Percentiles rank a stretch among this genome's conserved stretches.
Evolutionary conservation across 2,888 invertebrate genomes (phyloP).

Genomic region (Drosophila meridionalis): DNA sequence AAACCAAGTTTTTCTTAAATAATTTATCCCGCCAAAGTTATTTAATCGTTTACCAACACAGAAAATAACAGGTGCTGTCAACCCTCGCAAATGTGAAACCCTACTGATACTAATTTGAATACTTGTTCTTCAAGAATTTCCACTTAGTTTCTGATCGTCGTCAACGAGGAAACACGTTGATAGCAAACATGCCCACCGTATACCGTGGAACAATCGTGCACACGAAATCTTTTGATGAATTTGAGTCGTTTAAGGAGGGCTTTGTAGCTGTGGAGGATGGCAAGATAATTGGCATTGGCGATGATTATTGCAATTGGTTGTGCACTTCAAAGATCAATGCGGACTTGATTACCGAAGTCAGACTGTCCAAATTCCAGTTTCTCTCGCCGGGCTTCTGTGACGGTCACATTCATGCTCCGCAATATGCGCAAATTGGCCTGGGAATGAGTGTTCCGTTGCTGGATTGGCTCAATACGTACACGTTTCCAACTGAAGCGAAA

Average conservation of each 20-base stretch:
- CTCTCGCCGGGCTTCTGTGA: constrained; percentile 95
- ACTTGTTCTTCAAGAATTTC: constrained; percentile 47
- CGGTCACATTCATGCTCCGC: constrained; percentile 95
- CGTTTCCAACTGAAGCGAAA: constrained; percentile 92
- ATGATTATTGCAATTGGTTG: constrained; percentile 74
- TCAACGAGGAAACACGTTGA: constrained; percentile 20
- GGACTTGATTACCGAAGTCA: constrained; percentile 47
- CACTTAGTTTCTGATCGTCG: constrained; percentile 27
- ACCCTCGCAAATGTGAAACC: neutral
- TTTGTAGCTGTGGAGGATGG: constrained; percentile 87
- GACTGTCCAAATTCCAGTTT: constrained; percentile 87
- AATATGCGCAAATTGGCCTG: constrained; percentile 93
- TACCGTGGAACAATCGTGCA: constrained; percentile 85
- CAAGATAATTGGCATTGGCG: constrained; percentile 86
- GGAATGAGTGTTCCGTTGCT: constrained; percentile 92
- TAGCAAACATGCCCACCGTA: constrained; percentile 70
- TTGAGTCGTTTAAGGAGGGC: constrained; percentile 86
- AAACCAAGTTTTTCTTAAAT: neutral
- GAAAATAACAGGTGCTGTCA: neutral
- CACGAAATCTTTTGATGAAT: constrained; percentile 82
- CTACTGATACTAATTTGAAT: constrained; percentile 48
- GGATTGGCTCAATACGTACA: constrained; percentile 94
- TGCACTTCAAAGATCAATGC: constrained; percentile 1
- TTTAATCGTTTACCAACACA: constrained; percentile 30
- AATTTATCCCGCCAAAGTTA: neutral